phyloP scores from a whole-genome alignment of 2,797 vertebrate genomes.

The Forpus xanthops region DNA sequence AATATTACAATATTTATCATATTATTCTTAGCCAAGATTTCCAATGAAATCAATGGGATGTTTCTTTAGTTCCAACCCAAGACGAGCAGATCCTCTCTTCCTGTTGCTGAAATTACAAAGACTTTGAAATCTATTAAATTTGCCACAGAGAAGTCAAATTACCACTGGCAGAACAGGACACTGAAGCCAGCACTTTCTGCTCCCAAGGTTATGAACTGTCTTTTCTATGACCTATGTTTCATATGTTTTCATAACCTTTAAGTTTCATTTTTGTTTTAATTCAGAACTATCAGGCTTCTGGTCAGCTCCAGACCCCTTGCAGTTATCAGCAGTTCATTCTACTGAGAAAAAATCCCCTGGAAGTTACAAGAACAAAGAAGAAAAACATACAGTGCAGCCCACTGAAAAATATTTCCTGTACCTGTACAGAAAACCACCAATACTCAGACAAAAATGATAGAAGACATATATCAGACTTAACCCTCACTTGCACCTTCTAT shows the following conservation, averaged over 20 bases:
- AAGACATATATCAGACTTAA: constrained; percentile 10
- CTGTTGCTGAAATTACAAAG: not conserved
- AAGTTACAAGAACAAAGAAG: not conserved
- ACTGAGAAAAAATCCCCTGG: not conserved
- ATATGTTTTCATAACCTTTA: not conserved
- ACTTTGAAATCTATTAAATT: not conserved
- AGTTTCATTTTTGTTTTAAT: not conserved
- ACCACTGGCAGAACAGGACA: not conserved
- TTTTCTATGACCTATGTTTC: not conserved
- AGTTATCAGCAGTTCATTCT: not conserved
- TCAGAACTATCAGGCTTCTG: not conserved
- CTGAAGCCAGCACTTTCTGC: not conserved
- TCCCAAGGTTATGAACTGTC: not conserved
- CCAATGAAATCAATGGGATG: not conserved
- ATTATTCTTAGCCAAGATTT: not conserved
- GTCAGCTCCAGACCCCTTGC: not conserved
- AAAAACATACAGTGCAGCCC: not conserved
- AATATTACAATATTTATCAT: not conserved
- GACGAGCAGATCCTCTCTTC: not conserved
- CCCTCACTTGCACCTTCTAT: constrained; percentile 14
- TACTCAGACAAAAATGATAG: not conserved
- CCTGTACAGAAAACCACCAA: not conserved
- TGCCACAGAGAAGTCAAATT: not conserved
- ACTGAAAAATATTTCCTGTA: not conserved
- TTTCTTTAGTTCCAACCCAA: not conserved